These are phyloP conservation scores for Hylomyscus alleni DNA, from an alignment of 2,797 vertebrate genomes.

Conservation along the genomic window DNA sequence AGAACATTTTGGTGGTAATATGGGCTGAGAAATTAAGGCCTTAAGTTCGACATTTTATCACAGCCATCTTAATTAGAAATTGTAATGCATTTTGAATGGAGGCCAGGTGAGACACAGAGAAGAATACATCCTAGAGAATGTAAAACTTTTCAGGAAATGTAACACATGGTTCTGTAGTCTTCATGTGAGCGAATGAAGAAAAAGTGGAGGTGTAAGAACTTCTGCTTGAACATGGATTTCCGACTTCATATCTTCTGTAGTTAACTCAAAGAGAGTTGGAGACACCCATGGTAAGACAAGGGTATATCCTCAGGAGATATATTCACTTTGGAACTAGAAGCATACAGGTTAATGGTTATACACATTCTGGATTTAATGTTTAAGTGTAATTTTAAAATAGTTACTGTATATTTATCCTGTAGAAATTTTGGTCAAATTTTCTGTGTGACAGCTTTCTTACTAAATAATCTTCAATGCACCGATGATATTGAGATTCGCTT, in stretches of 20 bases:
- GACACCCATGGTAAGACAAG: neutral
- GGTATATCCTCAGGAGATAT: neutral
- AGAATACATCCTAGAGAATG: conserved; percentile 20
- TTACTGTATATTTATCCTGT: conserved; percentile 2
- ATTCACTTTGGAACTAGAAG: neutral
- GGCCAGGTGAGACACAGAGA: neutral
- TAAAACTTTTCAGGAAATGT: conserved; percentile 42
- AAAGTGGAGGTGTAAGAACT: conserved; percentile 12
- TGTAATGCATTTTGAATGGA: neutral
- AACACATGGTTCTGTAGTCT: neutral
- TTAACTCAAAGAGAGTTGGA: conserved; percentile 35
- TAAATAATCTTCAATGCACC: conserved; percentile 31
- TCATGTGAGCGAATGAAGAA: neutral
- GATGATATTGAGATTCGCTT: conserved; percentile 32
- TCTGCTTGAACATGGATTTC: conserved; percentile 41
- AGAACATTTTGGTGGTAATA: conserved; percentile 5
- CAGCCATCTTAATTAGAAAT: conserved; percentile 56
- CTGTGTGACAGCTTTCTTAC: conserved; percentile 17
- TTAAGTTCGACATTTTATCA: conserved; percentile 22
- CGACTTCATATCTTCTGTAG: conserved; percentile 13
- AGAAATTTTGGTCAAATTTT: conserved; percentile 18
- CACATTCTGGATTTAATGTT: conserved; percentile 24
- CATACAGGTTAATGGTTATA: conserved; percentile 17
- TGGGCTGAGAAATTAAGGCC: neutral
- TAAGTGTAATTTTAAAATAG: conserved; percentile 1